A percentile compares a stretch with the other conserved stretches of the same genome.
Evolutionary conservation across 2,888 invertebrate genomes (phyloP).

Genomic region (Disparrhopalites patrizii): DNA sequence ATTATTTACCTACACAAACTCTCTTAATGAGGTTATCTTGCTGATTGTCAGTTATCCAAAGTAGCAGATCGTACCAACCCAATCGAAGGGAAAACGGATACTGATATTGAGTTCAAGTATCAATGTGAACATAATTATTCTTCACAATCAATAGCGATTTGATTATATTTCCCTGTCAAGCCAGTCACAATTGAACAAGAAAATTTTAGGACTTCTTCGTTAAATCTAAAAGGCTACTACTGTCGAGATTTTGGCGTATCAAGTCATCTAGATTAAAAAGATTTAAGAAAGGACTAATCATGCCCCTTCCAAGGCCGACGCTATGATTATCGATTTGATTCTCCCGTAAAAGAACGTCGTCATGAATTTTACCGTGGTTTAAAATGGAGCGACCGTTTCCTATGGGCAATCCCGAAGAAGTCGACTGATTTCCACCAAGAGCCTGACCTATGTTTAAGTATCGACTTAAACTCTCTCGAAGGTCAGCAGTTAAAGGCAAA

Average conservation of each 20-base stretch:
- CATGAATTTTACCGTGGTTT: constrained; percentile 13
- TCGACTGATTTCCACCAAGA: constrained; percentile 9
- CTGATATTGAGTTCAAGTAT: too few relatives aligned
- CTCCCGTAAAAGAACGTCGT: constrained; percentile 15
- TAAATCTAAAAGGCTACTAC: constrained; percentile 38
- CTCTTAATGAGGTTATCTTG: too few relatives aligned
- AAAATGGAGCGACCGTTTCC: constrained; percentile 1
- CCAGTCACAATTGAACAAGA: too few relatives aligned
- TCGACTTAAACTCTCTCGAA: constrained; percentile 40
- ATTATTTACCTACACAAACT: too few relatives aligned
- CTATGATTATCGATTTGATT: constrained; percentile 28
- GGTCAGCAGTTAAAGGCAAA: constrained; percentile 37
- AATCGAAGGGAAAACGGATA: too few relatives aligned
- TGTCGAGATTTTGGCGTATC: constrained; percentile 36
- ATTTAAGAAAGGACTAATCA: constrained; percentile 34
- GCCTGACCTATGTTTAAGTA: constrained; percentile 32
- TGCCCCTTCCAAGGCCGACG: constrained; percentile 23
- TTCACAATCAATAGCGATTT: too few relatives aligned
- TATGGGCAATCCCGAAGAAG: constrained; percentile 15
- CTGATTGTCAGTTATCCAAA: too few relatives aligned
- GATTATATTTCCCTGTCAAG: too few relatives aligned
- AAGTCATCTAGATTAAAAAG: constrained; percentile 35
- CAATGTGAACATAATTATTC: too few relatives aligned
- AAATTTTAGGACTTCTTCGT: constrained; percentile 32
- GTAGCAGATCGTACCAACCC: too few relatives aligned